phyloP scores from a whole-genome alignment of 2,888 invertebrate genomes.

The Hymenopus coronatus region DNA sequence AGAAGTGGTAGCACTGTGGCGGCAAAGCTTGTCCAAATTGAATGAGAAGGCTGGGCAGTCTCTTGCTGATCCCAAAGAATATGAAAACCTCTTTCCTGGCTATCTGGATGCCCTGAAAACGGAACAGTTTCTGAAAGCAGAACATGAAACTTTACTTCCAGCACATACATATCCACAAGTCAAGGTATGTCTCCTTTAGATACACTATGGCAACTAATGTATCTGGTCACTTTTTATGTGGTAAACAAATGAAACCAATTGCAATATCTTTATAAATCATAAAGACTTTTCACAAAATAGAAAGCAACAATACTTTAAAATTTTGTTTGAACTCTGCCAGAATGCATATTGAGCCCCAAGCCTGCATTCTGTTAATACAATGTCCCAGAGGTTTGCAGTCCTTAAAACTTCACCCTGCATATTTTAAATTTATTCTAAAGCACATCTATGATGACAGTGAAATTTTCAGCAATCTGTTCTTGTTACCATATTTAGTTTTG shows the following conservation, averaged over 20 bases:
- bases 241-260: neutral
- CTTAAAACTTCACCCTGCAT: too few species aligned
- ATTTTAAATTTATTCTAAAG: too few species aligned
- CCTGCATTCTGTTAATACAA: too few species aligned
- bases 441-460: too few species aligned
- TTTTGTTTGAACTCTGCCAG: too few species aligned
- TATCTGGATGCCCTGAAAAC: slow-evolving; percentile 68
- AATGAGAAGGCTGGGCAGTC: slow-evolving; percentile 92
- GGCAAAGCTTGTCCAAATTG: slow-evolving; percentile 69
- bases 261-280: too few species aligned
- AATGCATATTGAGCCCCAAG: too few species aligned
- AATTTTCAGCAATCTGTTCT: too few species aligned
- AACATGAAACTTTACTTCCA: slow-evolving; percentile 51
- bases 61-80: slow-evolving; percentile 91
- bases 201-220: neutral
- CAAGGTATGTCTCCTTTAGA: slow-evolving; percentile 43
- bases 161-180: slow-evolving; percentile 57
- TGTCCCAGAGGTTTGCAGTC: too few species aligned
- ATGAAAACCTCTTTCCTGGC: slow-evolving; percentile 95
- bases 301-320: too few species aligned
- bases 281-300: too few species aligned
- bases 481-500: too few species aligned
- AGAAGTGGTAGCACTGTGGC: slow-evolving; percentile 84
- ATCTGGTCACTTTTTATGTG: neutral
- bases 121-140: slow-evolving; percentile 61